These are phyloP conservation scores for Parnassius orleans DNA, from an alignment of 2,888 invertebrate genomes.

Conservation along the genomic window DNA sequence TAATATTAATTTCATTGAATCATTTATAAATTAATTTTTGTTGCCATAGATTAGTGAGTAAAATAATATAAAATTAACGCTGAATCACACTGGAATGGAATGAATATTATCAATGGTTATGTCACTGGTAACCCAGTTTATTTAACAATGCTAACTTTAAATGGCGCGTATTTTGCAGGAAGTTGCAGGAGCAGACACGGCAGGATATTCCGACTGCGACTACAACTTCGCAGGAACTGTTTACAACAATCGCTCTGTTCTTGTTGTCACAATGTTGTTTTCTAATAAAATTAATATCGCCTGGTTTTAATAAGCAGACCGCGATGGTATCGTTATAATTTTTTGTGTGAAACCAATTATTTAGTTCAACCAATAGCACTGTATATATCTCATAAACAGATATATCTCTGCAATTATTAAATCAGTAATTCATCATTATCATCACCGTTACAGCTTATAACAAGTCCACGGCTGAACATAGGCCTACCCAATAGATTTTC, in stretches of 20 bases:
- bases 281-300: not conserved
- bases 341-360: no score
- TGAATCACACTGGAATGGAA: conserved; percentile 27
- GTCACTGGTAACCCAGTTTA: conserved; percentile 44
- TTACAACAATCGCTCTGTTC: conserved; percentile 39
- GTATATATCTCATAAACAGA: no score
- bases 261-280: conserved; percentile 36
- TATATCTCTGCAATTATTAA: no score
- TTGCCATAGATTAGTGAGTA: not conserved
- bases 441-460: no score
- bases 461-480: no score
- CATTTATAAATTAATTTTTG: not conserved
- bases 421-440: no score
- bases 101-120: conserved; percentile 28
- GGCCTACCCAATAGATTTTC: no score
- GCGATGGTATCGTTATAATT: no score
- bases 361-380: no score
- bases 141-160: conserved; percentile 29
- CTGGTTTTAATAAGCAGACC: no score
- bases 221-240: conserved; percentile 49
- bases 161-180: conserved; percentile 51
- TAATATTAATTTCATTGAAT: not conserved
- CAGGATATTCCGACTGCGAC: conserved; percentile 39
- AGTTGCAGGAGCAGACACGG: conserved; percentile 57
- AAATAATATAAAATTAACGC: conserved; percentile 18